These are phyloP conservation scores for Leucoma salicis DNA, from an alignment of 2,888 invertebrate species.

Conservation along the genomic window DNA sequence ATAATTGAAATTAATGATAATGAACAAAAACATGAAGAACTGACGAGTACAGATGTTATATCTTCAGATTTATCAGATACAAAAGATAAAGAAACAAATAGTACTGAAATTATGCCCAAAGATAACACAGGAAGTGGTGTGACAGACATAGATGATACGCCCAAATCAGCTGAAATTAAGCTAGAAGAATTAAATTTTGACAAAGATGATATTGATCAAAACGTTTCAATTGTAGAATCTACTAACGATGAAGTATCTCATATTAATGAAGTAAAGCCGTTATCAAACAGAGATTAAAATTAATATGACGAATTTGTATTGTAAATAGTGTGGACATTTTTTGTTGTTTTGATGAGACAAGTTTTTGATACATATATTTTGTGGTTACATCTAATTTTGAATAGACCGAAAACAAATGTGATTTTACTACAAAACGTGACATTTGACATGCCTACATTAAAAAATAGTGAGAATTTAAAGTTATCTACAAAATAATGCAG, in stretches of 20 bases:
- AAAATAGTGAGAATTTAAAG: neutral
- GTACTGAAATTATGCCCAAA: neutral
- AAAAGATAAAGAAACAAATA: neutral
- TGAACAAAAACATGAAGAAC: neutral
- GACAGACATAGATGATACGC: neutral
- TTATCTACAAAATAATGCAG: neutral
- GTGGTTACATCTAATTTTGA: neutral
- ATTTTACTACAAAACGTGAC: too few species aligned
- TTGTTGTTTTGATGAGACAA: slow-evolving; percentile 13
- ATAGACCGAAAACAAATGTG: neutral
- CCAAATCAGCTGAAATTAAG: neutral
- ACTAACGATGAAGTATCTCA: slow-evolving; percentile 42
- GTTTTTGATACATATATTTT: neutral
- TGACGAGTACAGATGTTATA: neutral
- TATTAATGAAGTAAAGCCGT: slow-evolving; percentile 45
- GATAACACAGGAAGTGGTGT: neutral
- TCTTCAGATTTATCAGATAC: too few species aligned
- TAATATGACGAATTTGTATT: slow-evolving; percentile 15
- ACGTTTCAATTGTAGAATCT: slow-evolving; percentile 26
- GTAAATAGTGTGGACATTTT: slow-evolving; percentile 35
- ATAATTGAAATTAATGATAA: neutral
- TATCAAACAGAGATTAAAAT: slow-evolving; percentile 30
- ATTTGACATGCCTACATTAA: neutral
- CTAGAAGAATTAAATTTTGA: slow-evolving; percentile 9
- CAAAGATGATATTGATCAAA: slow-evolving; percentile 18